These are phyloP conservation scores for Cherax destructor DNA, from an alignment of 1,140 invertebrate genomes.

Conservation along the genomic window DNA sequence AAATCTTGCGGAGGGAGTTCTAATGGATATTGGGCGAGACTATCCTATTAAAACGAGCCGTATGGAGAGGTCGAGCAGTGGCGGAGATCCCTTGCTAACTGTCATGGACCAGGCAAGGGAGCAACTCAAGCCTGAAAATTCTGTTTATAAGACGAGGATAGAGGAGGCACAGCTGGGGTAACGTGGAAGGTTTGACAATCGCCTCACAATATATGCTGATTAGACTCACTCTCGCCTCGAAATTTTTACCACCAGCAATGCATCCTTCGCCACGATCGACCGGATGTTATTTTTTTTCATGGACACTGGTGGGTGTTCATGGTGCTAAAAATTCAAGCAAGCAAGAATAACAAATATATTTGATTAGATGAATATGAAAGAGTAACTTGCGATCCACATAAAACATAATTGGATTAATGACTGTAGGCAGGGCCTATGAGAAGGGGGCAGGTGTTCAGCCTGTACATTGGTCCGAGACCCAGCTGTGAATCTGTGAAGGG, in stretches of 20 bases:
- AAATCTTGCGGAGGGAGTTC: neutral
- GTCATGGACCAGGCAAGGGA: neutral
- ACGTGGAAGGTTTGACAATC: constrained; percentile 21
- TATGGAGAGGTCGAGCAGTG: constrained; percentile 18
- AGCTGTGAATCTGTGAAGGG: too few species aligned
- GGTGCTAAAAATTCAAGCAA: neutral
- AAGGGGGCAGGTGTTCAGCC: too few species aligned
- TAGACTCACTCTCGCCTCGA: constrained; percentile 23
- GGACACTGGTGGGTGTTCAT: neutral
- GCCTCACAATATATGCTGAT: constrained; percentile 47
- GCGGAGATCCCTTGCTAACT: constrained; percentile 4
- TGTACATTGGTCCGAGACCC: too few species aligned
- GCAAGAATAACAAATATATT: neutral
- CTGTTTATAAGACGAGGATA: constrained; percentile 37
- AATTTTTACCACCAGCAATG: constrained; percentile 8
- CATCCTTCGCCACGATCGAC: constrained; percentile 30
- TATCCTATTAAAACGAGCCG: neutral
- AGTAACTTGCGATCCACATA: neutral
- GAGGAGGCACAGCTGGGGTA: neutral
- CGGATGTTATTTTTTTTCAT: constrained; percentile 18
- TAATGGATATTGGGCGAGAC: neutral
- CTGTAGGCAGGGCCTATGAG: too few species aligned
- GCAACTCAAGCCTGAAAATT: constrained; percentile 42
- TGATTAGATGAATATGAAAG: neutral
- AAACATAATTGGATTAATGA: too few species aligned